These are phyloP conservation scores for Steromphala cineraria DNA, from an alignment of 2,888 invertebrate species.

Conservation along the genomic window DNA sequence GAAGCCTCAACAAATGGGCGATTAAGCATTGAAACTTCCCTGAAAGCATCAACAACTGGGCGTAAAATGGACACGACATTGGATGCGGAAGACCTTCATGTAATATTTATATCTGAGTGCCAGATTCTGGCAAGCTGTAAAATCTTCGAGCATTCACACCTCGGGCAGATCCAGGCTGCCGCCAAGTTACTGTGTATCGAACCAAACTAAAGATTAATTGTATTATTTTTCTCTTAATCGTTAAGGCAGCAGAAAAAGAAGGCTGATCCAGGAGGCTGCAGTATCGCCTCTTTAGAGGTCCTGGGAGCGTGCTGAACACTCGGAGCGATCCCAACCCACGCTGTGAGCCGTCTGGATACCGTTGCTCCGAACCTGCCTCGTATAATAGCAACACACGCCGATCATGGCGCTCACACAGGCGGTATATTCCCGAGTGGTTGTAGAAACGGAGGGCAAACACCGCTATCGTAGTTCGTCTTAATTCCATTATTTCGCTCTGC, in stretches of 20 bases:
- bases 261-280: not conserved
- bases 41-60: not conserved
- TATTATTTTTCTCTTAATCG: slow-evolving; percentile 5
- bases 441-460: not conserved
- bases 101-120: not conserved
- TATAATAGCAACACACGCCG: not conserved
- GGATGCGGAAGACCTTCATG: not conserved
- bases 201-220: slow-evolving; percentile 2
- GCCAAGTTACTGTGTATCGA: not conserved
- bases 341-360: not conserved
- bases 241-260: not conserved
- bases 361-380: not conserved
- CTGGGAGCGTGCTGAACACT: not conserved
- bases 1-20: not conserved
- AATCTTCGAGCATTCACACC: not conserved
- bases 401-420: not conserved
- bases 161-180: not conserved
- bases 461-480: not conserved
- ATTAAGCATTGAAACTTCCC: not conserved
- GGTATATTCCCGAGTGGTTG: not conserved
- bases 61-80: not conserved
- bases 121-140: not conserved
- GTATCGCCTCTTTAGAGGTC: not conserved
- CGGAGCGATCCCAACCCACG: not conserved
- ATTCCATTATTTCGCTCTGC: not conserved